These are phyloP conservation scores for Aphelocoma californica DNA, from an alignment of 2,797 vertebrate genomes.

Conservation along the genomic window DNA sequence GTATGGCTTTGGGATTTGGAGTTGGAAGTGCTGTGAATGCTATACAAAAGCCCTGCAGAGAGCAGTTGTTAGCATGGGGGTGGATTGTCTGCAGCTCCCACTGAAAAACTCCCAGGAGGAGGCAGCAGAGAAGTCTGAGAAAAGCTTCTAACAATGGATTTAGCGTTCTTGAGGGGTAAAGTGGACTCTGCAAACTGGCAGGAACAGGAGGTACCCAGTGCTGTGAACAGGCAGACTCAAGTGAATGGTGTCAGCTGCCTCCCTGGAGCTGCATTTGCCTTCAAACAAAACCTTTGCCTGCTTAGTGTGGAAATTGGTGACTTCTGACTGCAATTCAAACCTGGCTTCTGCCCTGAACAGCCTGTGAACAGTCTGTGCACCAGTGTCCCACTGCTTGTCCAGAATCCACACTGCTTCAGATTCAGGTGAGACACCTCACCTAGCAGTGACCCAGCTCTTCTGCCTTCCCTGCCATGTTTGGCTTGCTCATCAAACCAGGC, in stretches of 20 bases:
- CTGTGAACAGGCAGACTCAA: not conserved
- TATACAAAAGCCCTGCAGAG: not conserved
- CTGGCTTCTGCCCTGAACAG: not conserved
- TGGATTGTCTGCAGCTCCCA: not conserved
- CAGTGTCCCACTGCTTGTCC: not conserved
- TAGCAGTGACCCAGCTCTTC: not conserved
- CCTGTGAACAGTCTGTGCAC: fast-evolving
- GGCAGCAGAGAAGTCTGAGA: not conserved
- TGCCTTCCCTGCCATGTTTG: not conserved
- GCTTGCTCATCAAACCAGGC: not conserved
- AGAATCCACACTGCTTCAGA: not conserved
- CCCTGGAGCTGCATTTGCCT: not conserved
- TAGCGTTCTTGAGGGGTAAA: not conserved
- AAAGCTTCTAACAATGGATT: not conserved
- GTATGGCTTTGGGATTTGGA: not conserved
- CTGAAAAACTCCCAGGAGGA: not conserved
- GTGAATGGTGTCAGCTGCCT: not conserved
- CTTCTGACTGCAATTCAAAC: not conserved
- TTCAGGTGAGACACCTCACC: not conserved
- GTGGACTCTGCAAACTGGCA: not conserved
- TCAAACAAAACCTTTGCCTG: not conserved
- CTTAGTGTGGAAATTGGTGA: not conserved
- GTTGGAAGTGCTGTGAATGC: not conserved
- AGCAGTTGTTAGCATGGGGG: not conserved
- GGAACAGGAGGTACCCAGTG: not conserved